These are phyloP conservation scores for Drosophila sucinea DNA, from an alignment of 1,140 invertebrate species.

Conservation along the genomic window DNA sequence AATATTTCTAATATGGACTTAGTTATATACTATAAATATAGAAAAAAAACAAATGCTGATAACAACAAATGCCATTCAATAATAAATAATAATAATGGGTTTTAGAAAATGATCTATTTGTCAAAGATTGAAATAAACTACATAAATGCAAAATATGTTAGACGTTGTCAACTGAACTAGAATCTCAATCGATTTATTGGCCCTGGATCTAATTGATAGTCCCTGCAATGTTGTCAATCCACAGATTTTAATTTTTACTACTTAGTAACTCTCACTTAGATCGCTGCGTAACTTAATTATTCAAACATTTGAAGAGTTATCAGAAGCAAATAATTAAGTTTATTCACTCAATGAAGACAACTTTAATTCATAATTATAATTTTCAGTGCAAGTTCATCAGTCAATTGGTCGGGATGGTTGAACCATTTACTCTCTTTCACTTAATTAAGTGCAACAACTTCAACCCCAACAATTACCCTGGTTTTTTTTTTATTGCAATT, in stretches of 20 bases:
- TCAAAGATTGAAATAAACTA: conserved; percentile 26
- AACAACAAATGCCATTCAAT: conserved; percentile 8
- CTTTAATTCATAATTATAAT: conserved; percentile 3
- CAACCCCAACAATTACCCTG: conserved; percentile 26
- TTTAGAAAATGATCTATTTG: conserved; percentile 41
- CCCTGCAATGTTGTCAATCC: too few relatives aligned
- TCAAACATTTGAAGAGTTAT: too few relatives aligned
- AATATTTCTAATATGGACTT: conserved; percentile 16
- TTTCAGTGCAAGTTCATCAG: conserved; percentile 32
- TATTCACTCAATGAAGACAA: not conserved
- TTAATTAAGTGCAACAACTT: conserved; percentile 54
- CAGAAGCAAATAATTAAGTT: too few relatives aligned
- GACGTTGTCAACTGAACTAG: not conserved
- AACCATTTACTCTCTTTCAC: conserved; percentile 33
- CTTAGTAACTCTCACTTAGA: too few relatives aligned
- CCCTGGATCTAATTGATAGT: too few relatives aligned
- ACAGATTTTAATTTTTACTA: too few relatives aligned
- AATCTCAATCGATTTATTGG: too few relatives aligned
- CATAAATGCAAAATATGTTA: not conserved
- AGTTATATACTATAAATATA: conserved; percentile 26
- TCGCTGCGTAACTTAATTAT: too few relatives aligned
- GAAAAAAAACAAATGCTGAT: not conserved
- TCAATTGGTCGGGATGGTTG: conserved; percentile 30
- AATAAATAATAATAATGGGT: conserved; percentile 10
- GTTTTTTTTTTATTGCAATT: conserved; percentile 5